Percentiles rank a stretch among this genome's conserved stretches.
These are phyloP conservation scores for Patella pellucida DNA, from an alignment of 2,888 invertebrate genomes.

Conservation along the genomic window DNA sequence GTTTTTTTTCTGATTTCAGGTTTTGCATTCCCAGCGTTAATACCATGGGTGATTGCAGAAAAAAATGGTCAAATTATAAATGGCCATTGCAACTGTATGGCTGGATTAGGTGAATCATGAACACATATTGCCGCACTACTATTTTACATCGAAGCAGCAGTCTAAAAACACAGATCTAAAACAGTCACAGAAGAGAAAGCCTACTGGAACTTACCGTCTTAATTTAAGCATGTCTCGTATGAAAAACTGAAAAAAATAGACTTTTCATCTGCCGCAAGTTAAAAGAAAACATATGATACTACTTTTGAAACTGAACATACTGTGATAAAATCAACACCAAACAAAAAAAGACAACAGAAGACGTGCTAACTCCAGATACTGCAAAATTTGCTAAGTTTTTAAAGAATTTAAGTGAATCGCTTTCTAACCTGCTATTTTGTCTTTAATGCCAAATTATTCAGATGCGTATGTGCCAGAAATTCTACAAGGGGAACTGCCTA, in stretches of 20 bases:
- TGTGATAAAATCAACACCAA: too few relatives aligned
- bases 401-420: too few relatives aligned
- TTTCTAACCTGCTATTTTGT: too few relatives aligned
- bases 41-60: constrained; percentile 30
- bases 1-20: constrained; percentile 23
- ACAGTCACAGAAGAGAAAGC: constrained; percentile 37
- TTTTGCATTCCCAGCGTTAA: constrained; percentile 33
- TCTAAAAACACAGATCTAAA: constrained; percentile 29
- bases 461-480: neutral
- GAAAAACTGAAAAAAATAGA: constrained; percentile 19
- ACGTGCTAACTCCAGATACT: too few relatives aligned
- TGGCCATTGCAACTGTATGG: constrained; percentile 46
- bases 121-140: constrained; percentile 41
- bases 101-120: constrained; percentile 43
- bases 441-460: neutral
- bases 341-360: too few relatives aligned
- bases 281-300: neutral
- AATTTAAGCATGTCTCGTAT: constrained; percentile 18
- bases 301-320: too few relatives aligned
- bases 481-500: neutral
- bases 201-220: constrained; percentile 37
- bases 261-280: constrained; percentile 19
- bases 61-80: constrained; percentile 26
- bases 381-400: too few relatives aligned
- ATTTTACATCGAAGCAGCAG: constrained; percentile 36